These are phyloP conservation scores for Oxyura jamaicensis DNA, from an alignment of 2,113 vertebrate genomes.

Conservation along the genomic window DNA sequence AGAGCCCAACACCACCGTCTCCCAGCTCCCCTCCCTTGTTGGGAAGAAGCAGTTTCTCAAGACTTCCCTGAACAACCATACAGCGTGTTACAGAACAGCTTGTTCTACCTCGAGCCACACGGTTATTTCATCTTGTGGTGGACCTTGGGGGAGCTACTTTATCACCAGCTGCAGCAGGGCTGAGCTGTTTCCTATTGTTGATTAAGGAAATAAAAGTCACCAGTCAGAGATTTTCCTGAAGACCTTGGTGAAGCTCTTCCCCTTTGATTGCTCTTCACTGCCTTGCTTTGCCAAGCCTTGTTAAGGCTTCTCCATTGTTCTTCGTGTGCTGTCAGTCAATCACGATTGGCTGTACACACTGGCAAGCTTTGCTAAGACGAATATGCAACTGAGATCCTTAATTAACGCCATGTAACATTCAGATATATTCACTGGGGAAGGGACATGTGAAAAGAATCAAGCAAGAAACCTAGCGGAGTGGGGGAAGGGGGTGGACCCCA, in stretches of 20 bases:
- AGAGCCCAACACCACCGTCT: background rate
- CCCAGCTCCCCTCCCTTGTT: background rate
- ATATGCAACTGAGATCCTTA: conserved; percentile 35
- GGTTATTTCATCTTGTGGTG: conserved; percentile 11
- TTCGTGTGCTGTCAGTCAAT: background rate
- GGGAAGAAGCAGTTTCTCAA: conserved; percentile 17
- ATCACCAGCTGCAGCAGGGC: conserved; percentile 30
- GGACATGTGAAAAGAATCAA: conserved; percentile 28
- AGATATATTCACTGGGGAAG: conserved; percentile 42
- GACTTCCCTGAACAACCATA: background rate
- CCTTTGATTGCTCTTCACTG: background rate
- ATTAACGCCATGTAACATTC: conserved; percentile 10
- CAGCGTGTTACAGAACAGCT: conserved; percentile 4
- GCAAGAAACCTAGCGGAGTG: conserved; percentile 14
- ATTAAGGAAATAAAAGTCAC: conserved; percentile 42
- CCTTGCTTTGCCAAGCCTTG: conserved; percentile 17
- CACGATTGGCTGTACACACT: background rate
- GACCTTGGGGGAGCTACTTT: conserved; percentile 8
- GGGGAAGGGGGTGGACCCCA: background rate
- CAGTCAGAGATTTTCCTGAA: conserved; percentile 14
- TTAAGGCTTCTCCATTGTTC: conserved; percentile 54
- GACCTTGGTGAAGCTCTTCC: conserved; percentile 16
- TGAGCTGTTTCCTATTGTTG: conserved; percentile 8
- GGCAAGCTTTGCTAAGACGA: conserved; percentile 39
- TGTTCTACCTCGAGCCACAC: conserved; percentile 25